These are phyloP conservation scores for Sinhomidia bicolor DNA, from an alignment of 2,888 invertebrate species.

Conservation along the genomic window DNA sequence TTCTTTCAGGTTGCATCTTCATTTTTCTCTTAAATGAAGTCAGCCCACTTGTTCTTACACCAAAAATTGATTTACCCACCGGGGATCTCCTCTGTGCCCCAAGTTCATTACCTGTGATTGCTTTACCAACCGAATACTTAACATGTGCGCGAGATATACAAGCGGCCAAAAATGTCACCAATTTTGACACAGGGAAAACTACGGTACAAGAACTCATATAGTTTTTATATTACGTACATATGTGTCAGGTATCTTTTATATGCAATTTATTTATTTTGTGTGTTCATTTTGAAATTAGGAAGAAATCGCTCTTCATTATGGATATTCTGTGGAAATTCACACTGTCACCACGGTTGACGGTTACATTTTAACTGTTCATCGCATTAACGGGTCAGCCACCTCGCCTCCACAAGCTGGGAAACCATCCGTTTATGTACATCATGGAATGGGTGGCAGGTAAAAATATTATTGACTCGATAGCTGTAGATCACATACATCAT, in stretches of 20 bases:
- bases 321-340: constrained; percentile 61
- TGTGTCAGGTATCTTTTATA: not conserved
- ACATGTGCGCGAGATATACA: not conserved
- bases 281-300: not conserved
- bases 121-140: not conserved
- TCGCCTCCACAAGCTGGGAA: constrained; percentile 29
- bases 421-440: not conserved
- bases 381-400: constrained; percentile 38
- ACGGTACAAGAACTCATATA: not conserved
- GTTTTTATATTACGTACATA: not conserved
- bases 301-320: constrained; percentile 1
- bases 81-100: not conserved
- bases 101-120: not conserved
- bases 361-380: constrained; percentile 63
- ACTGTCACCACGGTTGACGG: constrained; percentile 59
- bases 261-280: not conserved
- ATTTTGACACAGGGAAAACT: not conserved
- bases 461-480: too few species aligned
- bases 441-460: constrained; percentile 47
- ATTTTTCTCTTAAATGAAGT: not conserved
- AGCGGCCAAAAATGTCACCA: not conserved
- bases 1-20: too few species aligned
- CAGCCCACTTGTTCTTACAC: not conserved
- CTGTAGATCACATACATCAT: constrained; percentile 81
- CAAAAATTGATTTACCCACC: not conserved